Evolutionary conservation across 1,140 invertebrate genomes (phyloP).

Genomic region (Dryas iulia): DNA sequence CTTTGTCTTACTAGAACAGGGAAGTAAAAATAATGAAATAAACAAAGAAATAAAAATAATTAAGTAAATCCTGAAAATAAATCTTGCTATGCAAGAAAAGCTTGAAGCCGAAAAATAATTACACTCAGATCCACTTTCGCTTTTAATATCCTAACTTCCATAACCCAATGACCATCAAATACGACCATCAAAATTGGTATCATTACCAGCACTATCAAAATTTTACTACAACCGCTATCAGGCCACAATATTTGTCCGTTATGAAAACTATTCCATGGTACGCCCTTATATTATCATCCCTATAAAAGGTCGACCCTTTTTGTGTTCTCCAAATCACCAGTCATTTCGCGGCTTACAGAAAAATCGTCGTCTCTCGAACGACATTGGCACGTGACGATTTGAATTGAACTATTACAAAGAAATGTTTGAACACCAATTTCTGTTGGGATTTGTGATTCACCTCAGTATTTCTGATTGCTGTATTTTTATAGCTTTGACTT

Average conservation of each 20-base stretch:
- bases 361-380: constrained; percentile 26
- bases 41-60: too few relatives aligned
- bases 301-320: constrained; percentile 43
- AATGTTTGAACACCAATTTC: constrained; percentile 16
- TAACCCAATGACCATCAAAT: background rate
- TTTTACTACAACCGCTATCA: background rate
- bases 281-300: background rate
- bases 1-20: too few relatives aligned
- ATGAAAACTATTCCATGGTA: background rate
- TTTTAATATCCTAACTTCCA: background rate
- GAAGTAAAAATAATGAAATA: too few relatives aligned
- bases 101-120: too few relatives aligned
- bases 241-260: background rate
- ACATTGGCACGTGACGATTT: constrained; percentile 36
- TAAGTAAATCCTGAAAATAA: too few relatives aligned
- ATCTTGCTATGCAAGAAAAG: too few relatives aligned
- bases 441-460: constrained; percentile 16
- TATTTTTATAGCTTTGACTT: background rate
- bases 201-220: background rate
- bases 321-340: constrained; percentile 54
- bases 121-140: too few relatives aligned
- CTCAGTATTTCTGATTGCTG: background rate
- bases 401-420: constrained; percentile 32
- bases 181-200: background rate
- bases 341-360: constrained; percentile 44